Base-by-base conservation (phyloP, 2,888 invertebrate genomes). In the Crioceris asparagi region DNA sequence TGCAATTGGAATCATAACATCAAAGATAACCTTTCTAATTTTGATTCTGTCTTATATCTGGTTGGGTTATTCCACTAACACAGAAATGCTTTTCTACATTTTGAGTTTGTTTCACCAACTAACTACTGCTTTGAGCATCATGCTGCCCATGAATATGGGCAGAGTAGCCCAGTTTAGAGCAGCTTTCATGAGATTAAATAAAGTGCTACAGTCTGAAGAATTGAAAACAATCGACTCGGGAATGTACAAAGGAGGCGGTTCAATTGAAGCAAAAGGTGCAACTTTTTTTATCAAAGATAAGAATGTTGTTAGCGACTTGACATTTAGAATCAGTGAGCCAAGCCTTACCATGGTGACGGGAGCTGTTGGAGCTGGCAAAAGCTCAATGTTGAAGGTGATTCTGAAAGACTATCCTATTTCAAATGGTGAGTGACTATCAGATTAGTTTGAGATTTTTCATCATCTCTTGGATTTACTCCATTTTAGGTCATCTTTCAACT, bases 361-460 rank as follows among this genome's bases (percentile, higher is more conserved):
- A 10, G 65, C 70, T 2, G 75, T 79, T 2, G 80, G 79, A 14
- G 62, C 72, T 4, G 80, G 80, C 29, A 81, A 80, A 46, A 63
- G 65, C 0, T 59, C 65, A 0, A 29, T 67, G 2, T 42, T 69
- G 1, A 57, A 66, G 39, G 36, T 63, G 2, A 41, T 68, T n/a
- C 41, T 67, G 18, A 57, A 54, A 6, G 67, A 68, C 39, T 47
- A 65, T 12, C 48, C 56, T 2, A 18, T 59, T 7, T 56, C 57
- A 3, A 56, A 62, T 12, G 68, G 68, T 2, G 45, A 8, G 26
- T 29, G 15, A 6, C 21, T 26, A 8, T 39, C 1, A 12, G 15
- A 15, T 4, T 2, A 21, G 16, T 4, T n/a, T 15, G 15, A 19
- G 11, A 29, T 29, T 1, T 14, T 27, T 7, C n/a, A n/a, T n/a